Conservation (phyloP, 2,797 vertebrate species). For the Poeciliopsis infans region DNA sequence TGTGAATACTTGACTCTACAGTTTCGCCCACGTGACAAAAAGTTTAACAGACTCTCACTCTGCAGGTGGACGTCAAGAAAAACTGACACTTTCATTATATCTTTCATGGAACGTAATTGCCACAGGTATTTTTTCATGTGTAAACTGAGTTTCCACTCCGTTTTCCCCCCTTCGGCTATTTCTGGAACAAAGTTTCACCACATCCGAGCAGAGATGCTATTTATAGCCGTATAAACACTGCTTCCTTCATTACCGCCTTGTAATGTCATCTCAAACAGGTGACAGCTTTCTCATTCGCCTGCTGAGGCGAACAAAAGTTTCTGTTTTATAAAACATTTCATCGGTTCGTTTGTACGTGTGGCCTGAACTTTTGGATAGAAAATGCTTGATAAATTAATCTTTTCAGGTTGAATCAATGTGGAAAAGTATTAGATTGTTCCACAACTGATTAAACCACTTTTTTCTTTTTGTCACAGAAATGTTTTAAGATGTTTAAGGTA, state of each 20-base stretch:
- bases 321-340: no score
- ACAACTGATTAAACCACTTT: no score
- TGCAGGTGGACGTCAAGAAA: neutral
- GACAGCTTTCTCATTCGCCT: neutral
- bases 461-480: no score
- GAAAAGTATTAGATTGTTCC: no score
- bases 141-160: slow-evolving; percentile 8
- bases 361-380: no score
- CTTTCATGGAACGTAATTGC: slow-evolving; percentile 32
- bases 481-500: no score
- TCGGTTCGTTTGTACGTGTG: no score
- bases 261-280: slow-evolving; percentile 24
- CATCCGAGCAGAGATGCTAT: slow-evolving; percentile 16
- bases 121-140: slow-evolving; percentile 6
- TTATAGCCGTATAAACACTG: slow-evolving; percentile 1
- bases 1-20: no score
- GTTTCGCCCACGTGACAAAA: no score
- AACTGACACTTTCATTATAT: neutral
- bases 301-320: neutral
- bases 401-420: no score
- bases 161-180: slow-evolving; percentile 42
- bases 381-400: no score
- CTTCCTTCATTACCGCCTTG: slow-evolving; percentile 17
- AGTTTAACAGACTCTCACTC: neutral
- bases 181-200: slow-evolving; percentile 27